phyloP scores from a whole-genome alignment of 2,888 invertebrate species.

The Hyalella azteca region DNA sequence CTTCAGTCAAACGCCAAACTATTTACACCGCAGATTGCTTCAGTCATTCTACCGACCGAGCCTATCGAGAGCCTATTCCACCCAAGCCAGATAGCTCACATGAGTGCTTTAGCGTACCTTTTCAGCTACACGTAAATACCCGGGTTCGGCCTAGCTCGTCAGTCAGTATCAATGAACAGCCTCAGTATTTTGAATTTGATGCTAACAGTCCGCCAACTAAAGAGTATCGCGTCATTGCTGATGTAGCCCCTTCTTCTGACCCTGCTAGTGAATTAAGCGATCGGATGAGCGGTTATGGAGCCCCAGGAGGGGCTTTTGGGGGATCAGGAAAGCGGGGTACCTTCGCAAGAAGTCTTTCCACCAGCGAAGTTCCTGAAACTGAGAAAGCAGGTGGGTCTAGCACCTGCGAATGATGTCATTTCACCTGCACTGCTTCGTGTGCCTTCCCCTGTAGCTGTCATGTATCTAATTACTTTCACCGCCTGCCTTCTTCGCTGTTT shows the following conservation, averaged over 20 bases:
- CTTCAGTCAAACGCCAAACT: constrained; percentile 9
- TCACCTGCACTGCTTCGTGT: constrained; percentile 38
- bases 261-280: constrained; percentile 59
- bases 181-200: constrained; percentile 59
- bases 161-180: constrained; percentile 59
- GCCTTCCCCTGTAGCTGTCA: constrained; percentile 31
- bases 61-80: constrained; percentile 37
- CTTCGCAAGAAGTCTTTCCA: constrained; percentile 58
- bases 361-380: constrained; percentile 58
- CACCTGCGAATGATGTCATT: constrained; percentile 24
- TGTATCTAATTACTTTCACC: not conserved
- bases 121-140: constrained; percentile 47
- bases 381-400: constrained; percentile 57
- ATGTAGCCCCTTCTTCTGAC: constrained; percentile 59
- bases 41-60: constrained; percentile 1
- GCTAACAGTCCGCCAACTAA: constrained; percentile 59
- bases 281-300: constrained; percentile 56
- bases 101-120: constrained; percentile 32
- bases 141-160: constrained; percentile 58
- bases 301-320: constrained; percentile 50
- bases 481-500: constrained; percentile 39
- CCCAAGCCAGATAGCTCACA: constrained; percentile 19
- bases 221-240: constrained; percentile 58
- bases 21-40: constrained; percentile 13
- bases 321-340: constrained; percentile 56